A percentile compares a stretch with the other conserved stretches of the same genome.
Evolutionary conservation across 2,113 vertebrate species (phyloP).

Genomic region (Cacatua alba): DNA sequence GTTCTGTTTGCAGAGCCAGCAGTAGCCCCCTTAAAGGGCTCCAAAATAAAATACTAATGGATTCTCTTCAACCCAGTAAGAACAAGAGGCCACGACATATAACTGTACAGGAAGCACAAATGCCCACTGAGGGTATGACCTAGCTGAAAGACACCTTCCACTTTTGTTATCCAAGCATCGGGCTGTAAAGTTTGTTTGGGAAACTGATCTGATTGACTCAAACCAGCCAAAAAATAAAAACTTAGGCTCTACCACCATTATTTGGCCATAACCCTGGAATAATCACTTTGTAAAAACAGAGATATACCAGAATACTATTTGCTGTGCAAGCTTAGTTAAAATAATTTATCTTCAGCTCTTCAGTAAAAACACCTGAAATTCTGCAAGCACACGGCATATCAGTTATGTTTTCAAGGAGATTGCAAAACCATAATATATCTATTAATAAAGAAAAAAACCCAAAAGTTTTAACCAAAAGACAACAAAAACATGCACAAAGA

Average conservation of each 20-base stretch:
- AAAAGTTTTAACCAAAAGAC: background rate
- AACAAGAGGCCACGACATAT: background rate
- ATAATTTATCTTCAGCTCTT: background rate
- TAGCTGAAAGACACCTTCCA: background rate
- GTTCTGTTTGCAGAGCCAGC: background rate
- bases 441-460: accelerated
- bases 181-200: background rate
- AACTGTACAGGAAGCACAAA: background rate
- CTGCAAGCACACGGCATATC: accelerated
- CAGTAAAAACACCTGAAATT: background rate
- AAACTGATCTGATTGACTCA: background rate
- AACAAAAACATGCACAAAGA: background rate
- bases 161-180: background rate
- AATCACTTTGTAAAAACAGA: background rate
- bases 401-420: background rate
- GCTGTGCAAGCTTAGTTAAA: background rate
- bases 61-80: background rate
- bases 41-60: background rate
- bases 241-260: background rate
- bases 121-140: background rate
- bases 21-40: background rate
- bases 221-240: background rate
- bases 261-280: background rate
- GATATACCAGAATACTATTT: background rate
- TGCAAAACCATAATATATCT: background rate